A percentile compares a stretch with the other conserved stretches of the same genome.
phyloP scores from a whole-genome alignment of 2,888 invertebrate genomes.

The Mesorhabditis belari region DNA sequence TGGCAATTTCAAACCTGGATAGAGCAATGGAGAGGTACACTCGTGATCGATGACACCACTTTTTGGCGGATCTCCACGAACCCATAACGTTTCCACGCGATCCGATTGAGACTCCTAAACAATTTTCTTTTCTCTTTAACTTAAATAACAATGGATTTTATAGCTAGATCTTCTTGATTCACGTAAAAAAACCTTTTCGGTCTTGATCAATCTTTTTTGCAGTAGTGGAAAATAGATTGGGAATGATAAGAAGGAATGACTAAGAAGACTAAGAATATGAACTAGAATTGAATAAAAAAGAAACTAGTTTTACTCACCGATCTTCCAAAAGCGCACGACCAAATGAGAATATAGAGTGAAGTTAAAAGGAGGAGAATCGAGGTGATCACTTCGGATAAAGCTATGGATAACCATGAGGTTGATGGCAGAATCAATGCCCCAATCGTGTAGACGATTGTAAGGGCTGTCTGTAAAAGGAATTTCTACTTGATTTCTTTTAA shows the following conservation, averaged over 20 bases:
- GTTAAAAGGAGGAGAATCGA: conserved; percentile 20
- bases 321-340: conserved; percentile 18
- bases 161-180: background rate
- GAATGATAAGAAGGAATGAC: background rate
- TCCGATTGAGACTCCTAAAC: background rate
- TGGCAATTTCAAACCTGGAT: no score
- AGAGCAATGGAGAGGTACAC: background rate
- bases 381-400: conserved; percentile 13
- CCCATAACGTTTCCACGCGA: background rate
- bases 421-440: conserved; percentile 12
- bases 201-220: no score
- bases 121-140: background rate
- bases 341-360: conserved; percentile 28
- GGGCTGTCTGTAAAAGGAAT: conserved; percentile 18
- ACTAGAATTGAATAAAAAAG: no score
- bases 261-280: no score
- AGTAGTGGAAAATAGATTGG: no score
- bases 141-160: background rate
- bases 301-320: conserved; percentile 4
- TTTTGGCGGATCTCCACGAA: background rate
- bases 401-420: conserved; percentile 5
- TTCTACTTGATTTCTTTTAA: background rate
- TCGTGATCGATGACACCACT: background rate
- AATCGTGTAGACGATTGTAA: conserved; percentile 22
- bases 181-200: background rate